Evolutionary conservation across 2,888 invertebrate species (phyloP), one percentile per base, ranked within the genome.

Genomic region (Apodemia hepburni): DNA sequence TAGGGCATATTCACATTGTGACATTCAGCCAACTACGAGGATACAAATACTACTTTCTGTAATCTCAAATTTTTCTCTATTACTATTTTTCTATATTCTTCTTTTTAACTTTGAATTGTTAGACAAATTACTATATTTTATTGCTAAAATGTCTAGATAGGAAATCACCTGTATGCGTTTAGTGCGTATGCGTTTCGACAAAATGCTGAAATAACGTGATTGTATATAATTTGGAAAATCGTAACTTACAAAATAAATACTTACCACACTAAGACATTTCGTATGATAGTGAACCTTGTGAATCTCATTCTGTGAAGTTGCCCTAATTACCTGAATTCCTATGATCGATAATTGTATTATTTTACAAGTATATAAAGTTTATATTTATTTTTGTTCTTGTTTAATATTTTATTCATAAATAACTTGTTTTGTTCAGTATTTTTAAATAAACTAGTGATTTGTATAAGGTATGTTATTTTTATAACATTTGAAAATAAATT

Each of bases 391-490:
- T 33, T 61, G 18, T 57, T 57, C 57, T 42, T n/a, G 54, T 17
- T 57, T 27, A 57, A 54, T 63, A 9, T 49, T 59, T 42, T 54
- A 17, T 11, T 29, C 22, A 9, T 3, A 38, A 54, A 60, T 27
- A 22, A 12, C 15, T 22, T 27, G 27, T 54, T 54, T 54, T 54
- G 54, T 54, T 54, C 67, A 68, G 65, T 68, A 68, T 68, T 69
- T 42, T 58, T 42, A 66, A 65, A 62, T 62, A 63, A 62, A 59
- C 62, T 49, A 59, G 61, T 68, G 67, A 71, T 71, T 69, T 71
- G 64, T 66, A 72, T 61, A 49, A 58, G 59, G 63, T 59, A 65
- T 71, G 70, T 72, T 73, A 71, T 70, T 70, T 68, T 69, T 70
- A 67, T 70, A 69, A 27, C 35, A 22, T 51, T 51, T 51, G 51